A percentile compares a stretch with the other conserved stretches of the same genome.
Evolutionary conservation across 1,140 invertebrate genomes (phyloP).

Genomic region (Rhopalosiphum padi): DNA sequence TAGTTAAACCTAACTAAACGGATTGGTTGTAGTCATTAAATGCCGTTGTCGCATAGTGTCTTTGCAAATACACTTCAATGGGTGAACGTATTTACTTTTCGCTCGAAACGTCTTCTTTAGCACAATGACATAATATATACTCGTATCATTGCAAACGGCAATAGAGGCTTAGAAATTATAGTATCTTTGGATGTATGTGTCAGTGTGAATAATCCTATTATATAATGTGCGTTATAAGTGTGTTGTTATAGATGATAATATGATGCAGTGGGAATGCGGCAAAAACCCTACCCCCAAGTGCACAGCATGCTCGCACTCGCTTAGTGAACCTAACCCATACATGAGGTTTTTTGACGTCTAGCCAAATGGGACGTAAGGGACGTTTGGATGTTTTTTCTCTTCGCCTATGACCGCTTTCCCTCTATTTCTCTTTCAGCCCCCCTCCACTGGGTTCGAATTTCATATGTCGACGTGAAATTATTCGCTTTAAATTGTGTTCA

Average conservation of each 20-base stretch:
- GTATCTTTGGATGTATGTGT: background rate
- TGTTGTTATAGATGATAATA: background rate
- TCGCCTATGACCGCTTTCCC: background rate
- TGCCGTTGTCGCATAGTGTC: background rate
- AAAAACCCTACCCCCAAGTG: background rate
- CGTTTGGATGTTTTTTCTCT: background rate
- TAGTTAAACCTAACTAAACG: background rate
- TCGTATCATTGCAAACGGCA: background rate
- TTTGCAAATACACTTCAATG: background rate
- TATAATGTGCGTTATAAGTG: background rate
- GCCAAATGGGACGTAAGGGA: slow-evolving; percentile 39
- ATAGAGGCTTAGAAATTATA: background rate
- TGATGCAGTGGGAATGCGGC: slow-evolving; percentile 40
- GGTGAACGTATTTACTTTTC: background rate
- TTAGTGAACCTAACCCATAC: background rate
- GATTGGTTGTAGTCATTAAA: background rate
- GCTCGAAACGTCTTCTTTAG: background rate
- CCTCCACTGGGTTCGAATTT: background rate
- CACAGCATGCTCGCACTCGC: background rate
- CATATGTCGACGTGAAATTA: background rate
- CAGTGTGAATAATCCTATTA: background rate
- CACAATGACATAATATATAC: background rate
- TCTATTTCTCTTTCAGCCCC: background rate
- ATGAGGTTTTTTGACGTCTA: slow-evolving; percentile 39
- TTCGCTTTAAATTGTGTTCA: background rate